Evolutionary conservation across 2,888 invertebrate genomes (phyloP).

Genomic region (Dendrolimus houi): DNA sequence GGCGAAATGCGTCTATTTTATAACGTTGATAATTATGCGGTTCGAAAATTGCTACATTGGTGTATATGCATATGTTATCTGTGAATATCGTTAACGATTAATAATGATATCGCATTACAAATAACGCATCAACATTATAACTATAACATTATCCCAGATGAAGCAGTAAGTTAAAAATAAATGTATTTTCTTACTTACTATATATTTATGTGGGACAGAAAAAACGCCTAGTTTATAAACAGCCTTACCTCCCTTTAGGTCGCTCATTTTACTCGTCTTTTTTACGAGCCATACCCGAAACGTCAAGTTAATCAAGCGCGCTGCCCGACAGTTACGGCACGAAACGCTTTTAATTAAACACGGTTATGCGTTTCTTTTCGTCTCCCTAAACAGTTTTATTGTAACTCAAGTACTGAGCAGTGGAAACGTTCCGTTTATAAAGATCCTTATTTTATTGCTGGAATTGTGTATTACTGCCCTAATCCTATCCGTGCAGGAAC

Average conservation of each 20-base stretch:
- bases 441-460: background rate
- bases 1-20: too few species aligned
- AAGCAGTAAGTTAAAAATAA: too few species aligned
- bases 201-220: background rate
- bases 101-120: too few species aligned
- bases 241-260: slow-evolving; percentile 18
- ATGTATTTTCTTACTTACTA: too few species aligned
- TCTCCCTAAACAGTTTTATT: slow-evolving; percentile 33
- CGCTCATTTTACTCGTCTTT: slow-evolving; percentile 38
- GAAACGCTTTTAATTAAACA: slow-evolving; percentile 62
- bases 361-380: slow-evolving; percentile 45
- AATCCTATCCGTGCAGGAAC: too few species aligned
- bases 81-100: too few species aligned
- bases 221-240: slow-evolving; percentile 10
- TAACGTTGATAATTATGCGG: too few species aligned
- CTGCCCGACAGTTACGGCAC: slow-evolving; percentile 19
- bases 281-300: slow-evolving; percentile 46
- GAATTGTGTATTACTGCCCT: background rate
- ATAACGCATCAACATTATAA: too few species aligned
- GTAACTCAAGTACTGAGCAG: slow-evolving; percentile 2
- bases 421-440: slow-evolving; percentile 7
- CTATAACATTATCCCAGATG: too few species aligned
- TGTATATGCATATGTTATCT: too few species aligned
- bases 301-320: slow-evolving; percentile 49
- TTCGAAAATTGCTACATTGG: too few species aligned